Evolutionary conservation across 2,888 invertebrate species (phyloP).

Genomic region (Pterostichus niger): DNA sequence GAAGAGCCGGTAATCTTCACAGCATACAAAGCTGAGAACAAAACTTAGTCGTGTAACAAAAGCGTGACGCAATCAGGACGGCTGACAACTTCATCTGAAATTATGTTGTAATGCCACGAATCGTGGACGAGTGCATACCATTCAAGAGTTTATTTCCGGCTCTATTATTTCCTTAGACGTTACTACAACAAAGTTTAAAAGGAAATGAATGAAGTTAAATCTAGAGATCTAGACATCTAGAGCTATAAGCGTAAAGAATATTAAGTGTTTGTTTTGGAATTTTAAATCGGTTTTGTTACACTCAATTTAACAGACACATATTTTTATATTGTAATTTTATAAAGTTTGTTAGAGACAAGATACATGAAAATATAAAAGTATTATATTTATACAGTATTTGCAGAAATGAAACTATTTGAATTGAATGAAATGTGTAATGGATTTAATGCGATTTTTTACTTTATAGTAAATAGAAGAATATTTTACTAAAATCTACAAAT

Average conservation of each 20-base stretch:
- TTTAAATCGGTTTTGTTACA: not conserved
- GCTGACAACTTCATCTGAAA: constrained; percentile 32
- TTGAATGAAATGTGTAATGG: no score
- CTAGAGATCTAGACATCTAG: not conserved
- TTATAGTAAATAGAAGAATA: no score
- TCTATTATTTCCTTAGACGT: constrained; percentile 17
- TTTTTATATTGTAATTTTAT: no score
- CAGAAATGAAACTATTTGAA: no score
- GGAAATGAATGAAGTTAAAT: constrained; percentile 1
- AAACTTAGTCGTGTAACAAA: constrained; percentile 4
- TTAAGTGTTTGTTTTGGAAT: not conserved
- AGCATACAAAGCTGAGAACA: not conserved
- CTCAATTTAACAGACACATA: no score
- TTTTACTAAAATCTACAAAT: no score
- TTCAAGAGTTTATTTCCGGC: constrained; percentile 6
- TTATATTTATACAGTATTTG: no score
- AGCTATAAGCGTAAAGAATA: not conserved
- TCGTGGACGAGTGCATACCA: constrained; percentile 1
- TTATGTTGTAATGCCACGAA: constrained; percentile 16
- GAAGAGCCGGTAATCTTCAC: not conserved
- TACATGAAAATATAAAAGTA: no score
- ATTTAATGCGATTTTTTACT: no score
- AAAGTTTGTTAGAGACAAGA: no score
- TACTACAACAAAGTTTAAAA: not conserved
- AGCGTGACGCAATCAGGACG: constrained; percentile 11